Evolutionary conservation across 2,888 invertebrate species (phyloP).

Genomic region (Ichneumoninae sp.): DNA sequence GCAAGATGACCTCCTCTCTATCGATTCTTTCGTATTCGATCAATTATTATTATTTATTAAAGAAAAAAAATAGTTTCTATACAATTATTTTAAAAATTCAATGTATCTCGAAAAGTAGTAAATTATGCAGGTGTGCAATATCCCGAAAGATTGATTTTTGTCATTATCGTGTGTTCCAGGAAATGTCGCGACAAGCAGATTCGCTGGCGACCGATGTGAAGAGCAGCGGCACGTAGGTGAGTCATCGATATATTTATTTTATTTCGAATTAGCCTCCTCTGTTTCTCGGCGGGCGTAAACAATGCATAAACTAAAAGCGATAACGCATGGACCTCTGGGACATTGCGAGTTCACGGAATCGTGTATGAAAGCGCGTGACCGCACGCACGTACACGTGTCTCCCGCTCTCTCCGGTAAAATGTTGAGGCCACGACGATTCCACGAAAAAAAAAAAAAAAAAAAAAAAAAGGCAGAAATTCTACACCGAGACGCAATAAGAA

Average conservation of each 20-base stretch:
- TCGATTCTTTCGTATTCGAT: background rate
- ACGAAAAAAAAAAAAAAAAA: slow-evolving; percentile 43
- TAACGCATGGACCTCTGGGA: slow-evolving; percentile 9
- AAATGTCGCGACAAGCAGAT: slow-evolving; percentile 68
- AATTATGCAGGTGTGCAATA: background rate
- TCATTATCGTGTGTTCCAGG: slow-evolving; percentile 61
- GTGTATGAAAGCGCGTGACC: background rate
- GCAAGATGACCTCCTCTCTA: slow-evolving; percentile 16
- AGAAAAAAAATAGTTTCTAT: background rate
- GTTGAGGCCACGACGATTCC: slow-evolving; percentile 12
- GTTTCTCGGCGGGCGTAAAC: background rate
- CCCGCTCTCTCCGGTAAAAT: slow-evolving; percentile 32
- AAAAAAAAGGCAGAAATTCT: slow-evolving; percentile 63
- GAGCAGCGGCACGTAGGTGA: slow-evolving; percentile 68
- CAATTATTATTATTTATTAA: too few species aligned
- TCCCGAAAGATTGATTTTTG: background rate
- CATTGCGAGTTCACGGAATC: slow-evolving; percentile 15
- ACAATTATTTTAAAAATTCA: background rate
- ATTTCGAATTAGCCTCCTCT: background rate
- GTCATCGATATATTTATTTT: slow-evolving; percentile 20
- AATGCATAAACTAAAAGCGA: slow-evolving; percentile 1
- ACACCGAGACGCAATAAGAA: too few species aligned
- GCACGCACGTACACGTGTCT: slow-evolving; percentile 17
- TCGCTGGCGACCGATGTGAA: slow-evolving; percentile 67
- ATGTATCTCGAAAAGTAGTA: background rate